Evolutionary conservation across 92 coral and sea anemone genomes (phyloP).

Genomic region (Siderastrea siderea): DNA sequence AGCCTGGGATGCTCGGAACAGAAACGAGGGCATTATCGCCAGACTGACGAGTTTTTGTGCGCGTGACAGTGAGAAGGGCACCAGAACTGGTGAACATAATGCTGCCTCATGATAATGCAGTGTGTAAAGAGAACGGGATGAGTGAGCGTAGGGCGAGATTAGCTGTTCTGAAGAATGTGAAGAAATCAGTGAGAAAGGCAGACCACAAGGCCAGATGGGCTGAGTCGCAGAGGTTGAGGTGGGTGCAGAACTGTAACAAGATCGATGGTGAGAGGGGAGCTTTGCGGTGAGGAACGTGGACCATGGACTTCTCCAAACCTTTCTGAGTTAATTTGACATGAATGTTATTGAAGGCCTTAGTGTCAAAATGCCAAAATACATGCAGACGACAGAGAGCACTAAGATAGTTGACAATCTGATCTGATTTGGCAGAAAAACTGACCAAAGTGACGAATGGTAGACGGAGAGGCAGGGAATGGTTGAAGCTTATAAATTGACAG

Average conservation of each 20-base stretch:
- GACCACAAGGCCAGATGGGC: conserved; percentile 34
- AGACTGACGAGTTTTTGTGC: conserved; percentile 13
- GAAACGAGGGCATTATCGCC: neutral
- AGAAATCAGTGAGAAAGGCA: conserved; percentile 27
- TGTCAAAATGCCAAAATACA: conserved; percentile 21
- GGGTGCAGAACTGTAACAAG: conserved; percentile 9
- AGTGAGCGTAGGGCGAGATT: conserved; percentile 17
- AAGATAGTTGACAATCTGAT: conserved; percentile 22
- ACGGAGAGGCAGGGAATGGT: conserved; percentile 34
- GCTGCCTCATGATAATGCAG: neutral
- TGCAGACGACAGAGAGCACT: conserved; percentile 18
- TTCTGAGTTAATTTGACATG: conserved; percentile 27
- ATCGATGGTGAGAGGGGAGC: conserved; percentile 32
- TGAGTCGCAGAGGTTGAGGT: conserved; percentile 23
- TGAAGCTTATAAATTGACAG: conserved; percentile 10
- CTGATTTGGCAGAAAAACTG: conserved; percentile 21
- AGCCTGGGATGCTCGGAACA: neutral
- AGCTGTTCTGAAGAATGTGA: conserved; percentile 41
- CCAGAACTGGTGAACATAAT: conserved; percentile 10
- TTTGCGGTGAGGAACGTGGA: conserved; percentile 33
- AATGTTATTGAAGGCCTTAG: conserved; percentile 29
- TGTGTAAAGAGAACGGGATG: conserved; percentile 19
- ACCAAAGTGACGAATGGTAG: conserved; percentile 19
- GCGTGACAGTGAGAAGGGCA: conserved; percentile 17
- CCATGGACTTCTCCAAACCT: conserved; percentile 27